phyloP scores from a whole-genome alignment of 2,113 vertebrate species.

The Mus pahari region DNA sequence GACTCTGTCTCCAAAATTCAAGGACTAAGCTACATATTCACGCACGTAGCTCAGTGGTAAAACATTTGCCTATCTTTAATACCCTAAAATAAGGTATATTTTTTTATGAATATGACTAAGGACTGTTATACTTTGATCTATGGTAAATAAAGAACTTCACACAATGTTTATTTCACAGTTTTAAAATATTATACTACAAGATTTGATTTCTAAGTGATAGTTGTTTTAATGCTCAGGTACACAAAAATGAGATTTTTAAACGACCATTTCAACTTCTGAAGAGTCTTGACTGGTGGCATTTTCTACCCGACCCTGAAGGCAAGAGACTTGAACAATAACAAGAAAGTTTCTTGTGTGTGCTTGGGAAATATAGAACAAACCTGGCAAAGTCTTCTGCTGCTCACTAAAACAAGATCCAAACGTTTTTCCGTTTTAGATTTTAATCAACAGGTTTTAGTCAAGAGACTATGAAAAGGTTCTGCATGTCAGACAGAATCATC shows the following conservation, averaged over 20 bases:
- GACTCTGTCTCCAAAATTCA: background rate
- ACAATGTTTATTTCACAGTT: background rate
- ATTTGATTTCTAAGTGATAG: background rate
- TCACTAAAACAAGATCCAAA: constrained; percentile 64
- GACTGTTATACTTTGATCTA: background rate
- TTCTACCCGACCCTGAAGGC: background rate
- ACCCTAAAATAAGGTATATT: background rate
- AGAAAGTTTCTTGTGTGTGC: constrained; percentile 21
- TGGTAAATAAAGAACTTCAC: background rate
- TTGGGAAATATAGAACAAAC: constrained; percentile 47
- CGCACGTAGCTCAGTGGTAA: background rate
- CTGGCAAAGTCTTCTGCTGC: constrained; percentile 54
- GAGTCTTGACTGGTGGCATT: background rate
- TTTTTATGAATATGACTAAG: too few species aligned
- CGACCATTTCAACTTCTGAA: background rate
- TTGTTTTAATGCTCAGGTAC: background rate
- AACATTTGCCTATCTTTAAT: background rate
- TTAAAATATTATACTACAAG: background rate
- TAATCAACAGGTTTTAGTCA: constrained; percentile 9
- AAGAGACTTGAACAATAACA: constrained; percentile 55
- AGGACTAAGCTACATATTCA: too few species aligned
- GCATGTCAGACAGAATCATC: constrained; percentile 54
- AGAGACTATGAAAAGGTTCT: background rate
- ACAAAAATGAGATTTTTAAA: background rate
- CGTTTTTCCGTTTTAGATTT: background rate